These are phyloP conservation scores for Scrobipalpa atriplicella DNA, from an alignment of 2,888 invertebrate genomes.

Conservation along the genomic window DNA sequence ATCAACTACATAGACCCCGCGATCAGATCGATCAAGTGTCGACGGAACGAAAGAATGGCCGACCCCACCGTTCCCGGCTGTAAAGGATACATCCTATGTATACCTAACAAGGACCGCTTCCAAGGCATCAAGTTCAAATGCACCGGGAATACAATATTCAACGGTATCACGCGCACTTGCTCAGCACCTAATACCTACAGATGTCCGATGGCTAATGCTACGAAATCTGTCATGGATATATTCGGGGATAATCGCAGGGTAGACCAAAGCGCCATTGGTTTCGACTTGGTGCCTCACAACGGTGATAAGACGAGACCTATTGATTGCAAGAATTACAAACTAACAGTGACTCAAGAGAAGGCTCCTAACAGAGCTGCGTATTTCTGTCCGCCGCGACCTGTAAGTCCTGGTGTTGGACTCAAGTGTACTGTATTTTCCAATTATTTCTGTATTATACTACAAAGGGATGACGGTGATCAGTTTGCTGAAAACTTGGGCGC, in stretches of 20 bases:
- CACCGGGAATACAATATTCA: slow-evolving; percentile 70
- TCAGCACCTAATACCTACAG: slow-evolving; percentile 67
- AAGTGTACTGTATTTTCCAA: slow-evolving; percentile 75
- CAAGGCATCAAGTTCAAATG: slow-evolving; percentile 77
- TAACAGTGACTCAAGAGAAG: slow-evolving; percentile 63
- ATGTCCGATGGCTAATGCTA: slow-evolving; percentile 59
- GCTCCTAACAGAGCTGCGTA: slow-evolving; percentile 61
- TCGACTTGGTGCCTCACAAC: background rate
- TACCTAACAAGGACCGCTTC: slow-evolving; percentile 69
- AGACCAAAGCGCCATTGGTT: slow-evolving; percentile 25
- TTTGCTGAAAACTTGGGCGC: slow-evolving; percentile 55
- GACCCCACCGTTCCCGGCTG: slow-evolving; percentile 71
- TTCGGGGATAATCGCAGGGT: slow-evolving; percentile 50
- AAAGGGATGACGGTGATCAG: slow-evolving; percentile 66
- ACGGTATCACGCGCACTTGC: slow-evolving; percentile 67
- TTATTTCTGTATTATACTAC: slow-evolving; percentile 70
- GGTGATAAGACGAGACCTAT: slow-evolving; percentile 49
- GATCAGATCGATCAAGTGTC: slow-evolving; percentile 59
- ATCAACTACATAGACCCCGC: slow-evolving; percentile 66
- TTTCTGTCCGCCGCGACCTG: slow-evolving; percentile 69
- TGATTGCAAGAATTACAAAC: slow-evolving; percentile 75
- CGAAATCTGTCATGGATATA: slow-evolving; percentile 47
- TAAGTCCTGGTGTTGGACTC: slow-evolving; percentile 54
- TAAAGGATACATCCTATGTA: slow-evolving; percentile 76
- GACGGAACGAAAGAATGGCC: slow-evolving; percentile 68